Conservation (phyloP, 2,797 vertebrate genomes). For the Enteromius thamalakanensis region DNA sequence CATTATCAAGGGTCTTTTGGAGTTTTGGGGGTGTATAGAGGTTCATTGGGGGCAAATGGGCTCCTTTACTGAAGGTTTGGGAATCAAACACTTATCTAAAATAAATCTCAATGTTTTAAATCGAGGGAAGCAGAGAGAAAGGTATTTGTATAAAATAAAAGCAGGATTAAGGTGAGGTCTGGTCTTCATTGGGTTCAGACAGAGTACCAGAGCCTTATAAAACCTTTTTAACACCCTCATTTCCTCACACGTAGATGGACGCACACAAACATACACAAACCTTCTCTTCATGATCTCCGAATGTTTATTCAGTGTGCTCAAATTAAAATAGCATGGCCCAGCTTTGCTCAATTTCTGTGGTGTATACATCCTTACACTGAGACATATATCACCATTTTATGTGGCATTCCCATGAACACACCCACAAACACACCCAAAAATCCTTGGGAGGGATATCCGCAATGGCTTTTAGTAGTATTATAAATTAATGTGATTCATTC, state of each 20-base stretch:
- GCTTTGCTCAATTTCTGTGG: not conserved
- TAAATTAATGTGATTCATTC: constrained; percentile 43
- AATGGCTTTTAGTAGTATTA: constrained; percentile 33
- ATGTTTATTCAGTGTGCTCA: constrained; percentile 26
- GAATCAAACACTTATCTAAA: constrained; percentile 53
- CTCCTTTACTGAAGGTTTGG: constrained; percentile 48
- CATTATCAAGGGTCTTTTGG: constrained; percentile 41
- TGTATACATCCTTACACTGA: constrained; percentile 29
- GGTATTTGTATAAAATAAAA: constrained; percentile 58
- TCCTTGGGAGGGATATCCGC: constrained; percentile 8
- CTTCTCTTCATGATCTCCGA: not conserved
- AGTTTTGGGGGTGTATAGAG: constrained; percentile 49
- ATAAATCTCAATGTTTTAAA: constrained; percentile 34
- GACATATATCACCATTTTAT: constrained; percentile 34
- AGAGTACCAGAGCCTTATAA: constrained; percentile 17
- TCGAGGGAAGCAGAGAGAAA: not conserved
- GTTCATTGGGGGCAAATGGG: constrained; percentile 53
- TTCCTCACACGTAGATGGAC: constrained; percentile 32
- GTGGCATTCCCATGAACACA: constrained; percentile 17
- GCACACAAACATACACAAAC: constrained; percentile 26
- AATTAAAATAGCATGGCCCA: constrained; percentile 11
- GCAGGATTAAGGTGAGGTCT: constrained; percentile 47
- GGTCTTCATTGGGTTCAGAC: constrained; percentile 49
- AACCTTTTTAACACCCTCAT: constrained; percentile 29
- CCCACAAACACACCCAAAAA: constrained; percentile 31